Conservation (phyloP, 2,113 vertebrate species). For the Platichthys flesus region DNA sequence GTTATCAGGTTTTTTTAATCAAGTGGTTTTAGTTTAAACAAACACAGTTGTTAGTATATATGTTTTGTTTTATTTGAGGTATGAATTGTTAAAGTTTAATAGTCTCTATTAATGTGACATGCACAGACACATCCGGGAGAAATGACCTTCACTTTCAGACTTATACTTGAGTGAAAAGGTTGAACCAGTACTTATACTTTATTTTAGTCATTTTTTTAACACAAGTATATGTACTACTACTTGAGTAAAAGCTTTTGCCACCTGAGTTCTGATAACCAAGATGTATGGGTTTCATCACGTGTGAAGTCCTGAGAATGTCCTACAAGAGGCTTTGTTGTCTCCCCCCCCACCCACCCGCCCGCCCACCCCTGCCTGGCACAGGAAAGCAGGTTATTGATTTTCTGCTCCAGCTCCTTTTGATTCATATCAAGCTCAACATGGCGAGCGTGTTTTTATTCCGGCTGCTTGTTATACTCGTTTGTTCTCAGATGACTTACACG, state of each 20-base stretch:
- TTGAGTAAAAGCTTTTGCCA: too few species aligned
- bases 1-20: too few species aligned
- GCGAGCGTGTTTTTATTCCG: constrained; percentile 36
- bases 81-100: too few species aligned
- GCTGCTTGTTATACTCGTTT: constrained; percentile 27
- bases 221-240: not conserved
- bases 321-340: constrained; percentile 32
- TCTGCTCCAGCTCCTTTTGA: constrained; percentile 48
- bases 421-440: constrained; percentile 41
- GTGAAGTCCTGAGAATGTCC: constrained; percentile 22
- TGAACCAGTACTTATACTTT: not conserved
- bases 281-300: constrained; percentile 11
- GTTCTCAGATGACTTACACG: constrained; percentile 24
- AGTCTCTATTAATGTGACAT: too few species aligned
- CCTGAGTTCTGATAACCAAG: not conserved
- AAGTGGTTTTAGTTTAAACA: too few species aligned
- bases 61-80: too few species aligned
- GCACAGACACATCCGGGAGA: too few species aligned
- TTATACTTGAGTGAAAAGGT: not conserved
- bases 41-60: too few species aligned
- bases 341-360: constrained; percentile 11
- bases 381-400: constrained; percentile 66
- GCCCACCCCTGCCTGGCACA: not conserved
- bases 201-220: not conserved
- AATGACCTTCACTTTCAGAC: too few species aligned